Evolutionary conservation across 2,888 invertebrate species (phyloP), one percentile per base, ranked within the genome.

Genomic region (Tiliacea citrago): DNA sequence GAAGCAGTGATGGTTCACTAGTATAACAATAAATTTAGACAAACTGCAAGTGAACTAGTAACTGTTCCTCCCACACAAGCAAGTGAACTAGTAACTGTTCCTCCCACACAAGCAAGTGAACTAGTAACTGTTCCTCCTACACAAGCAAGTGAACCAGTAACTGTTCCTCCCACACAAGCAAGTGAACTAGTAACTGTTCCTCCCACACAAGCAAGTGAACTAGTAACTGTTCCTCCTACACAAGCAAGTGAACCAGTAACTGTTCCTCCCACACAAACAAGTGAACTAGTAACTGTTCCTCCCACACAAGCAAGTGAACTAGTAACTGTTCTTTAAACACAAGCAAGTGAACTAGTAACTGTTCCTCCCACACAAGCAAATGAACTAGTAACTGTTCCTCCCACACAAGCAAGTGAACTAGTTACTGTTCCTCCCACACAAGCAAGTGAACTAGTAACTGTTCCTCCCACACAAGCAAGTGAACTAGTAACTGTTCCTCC

Each of bases 151-250:
- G n/a, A n/a, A n/a, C n/a, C n/a, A 35, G 21, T 51, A 35, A 58
- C 29, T n/a, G n/a, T 21, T 53, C 39, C 18, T 13, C 39, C 53
- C 29, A 51, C 63, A 58, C 53, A 55, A 68, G n/a, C n/a, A n/a
- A n/a, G n/a, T n/a, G n/a, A n/a, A n/a, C n/a, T n/a, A 35, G 21
- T 51, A 35, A 58, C 29, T n/a, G n/a, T 21, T 53, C 39, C 18
- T 13, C 39, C 53, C 29, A 51, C 63, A 58, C 53, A 55, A 68
- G n/a, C n/a, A n/a, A n/a, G n/a, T n/a, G n/a, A n/a, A n/a, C n/a
- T n/a, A 35, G 21, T 51, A 35, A 58, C 29, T n/a, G n/a, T 21
- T 53, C 39, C 18, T 13, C 39, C 53, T n/a, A 51, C 63, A 58
- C 53, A 55, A 68, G n/a, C n/a, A n/a, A n/a, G n/a, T n/a, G n/a